These are phyloP conservation scores for Pinna nobilis DNA, from an alignment of 1,140 invertebrate species.

Conservation along the genomic window DNA sequence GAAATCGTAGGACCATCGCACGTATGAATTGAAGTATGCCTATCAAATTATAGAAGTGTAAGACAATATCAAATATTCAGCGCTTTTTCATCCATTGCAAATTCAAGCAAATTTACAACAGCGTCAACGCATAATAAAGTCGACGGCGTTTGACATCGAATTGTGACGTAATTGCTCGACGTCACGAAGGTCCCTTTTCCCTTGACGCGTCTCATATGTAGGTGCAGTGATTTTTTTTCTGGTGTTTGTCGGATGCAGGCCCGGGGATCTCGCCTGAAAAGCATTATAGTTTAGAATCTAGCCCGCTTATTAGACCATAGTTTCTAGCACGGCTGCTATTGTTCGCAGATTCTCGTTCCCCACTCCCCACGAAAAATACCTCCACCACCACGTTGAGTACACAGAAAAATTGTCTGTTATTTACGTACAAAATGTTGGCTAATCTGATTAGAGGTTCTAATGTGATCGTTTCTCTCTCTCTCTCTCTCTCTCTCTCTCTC, in stretches of 20 bases:
- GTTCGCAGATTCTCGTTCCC: background rate
- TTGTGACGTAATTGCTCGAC: too few species aligned
- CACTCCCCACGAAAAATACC: background rate
- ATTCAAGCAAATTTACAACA: too few species aligned
- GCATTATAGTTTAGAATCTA: background rate
- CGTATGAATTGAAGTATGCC: too few species aligned
- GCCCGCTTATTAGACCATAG: background rate
- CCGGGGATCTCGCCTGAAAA: background rate
- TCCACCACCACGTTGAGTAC: background rate
- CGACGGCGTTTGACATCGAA: too few species aligned
- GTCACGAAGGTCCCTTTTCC: too few species aligned
- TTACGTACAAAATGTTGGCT: background rate
- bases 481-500: background rate
- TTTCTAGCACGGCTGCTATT: background rate
- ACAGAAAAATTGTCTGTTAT: background rate
- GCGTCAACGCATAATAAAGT: too few species aligned
- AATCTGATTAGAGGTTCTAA: background rate
- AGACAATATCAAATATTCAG: too few species aligned
- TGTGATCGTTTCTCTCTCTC: background rate
- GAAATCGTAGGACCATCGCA: background rate
- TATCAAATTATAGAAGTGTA: too few species aligned
- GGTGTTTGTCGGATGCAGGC: background rate
- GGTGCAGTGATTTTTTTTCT: background rate
- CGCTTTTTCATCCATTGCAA: too few species aligned
- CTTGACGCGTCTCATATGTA: too few species aligned